Evolutionary conservation across 2,113 vertebrate species (phyloP), one percentile per base, ranked within the genome.

Genomic region (Cacatua alba): DNA sequence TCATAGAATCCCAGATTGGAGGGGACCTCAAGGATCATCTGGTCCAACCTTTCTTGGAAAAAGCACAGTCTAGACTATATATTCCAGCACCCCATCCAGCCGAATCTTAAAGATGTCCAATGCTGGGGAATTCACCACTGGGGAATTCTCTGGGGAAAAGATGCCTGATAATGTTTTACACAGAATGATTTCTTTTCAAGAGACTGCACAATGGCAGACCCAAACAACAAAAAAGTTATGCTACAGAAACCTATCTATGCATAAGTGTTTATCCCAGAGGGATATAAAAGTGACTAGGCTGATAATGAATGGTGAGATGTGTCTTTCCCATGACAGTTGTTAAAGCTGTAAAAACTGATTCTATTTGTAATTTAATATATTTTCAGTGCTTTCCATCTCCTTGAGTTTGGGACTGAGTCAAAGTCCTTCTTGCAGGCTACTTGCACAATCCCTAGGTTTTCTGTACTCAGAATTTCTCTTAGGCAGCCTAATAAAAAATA

Each of bases 101-200:
- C 5, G 11, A 65, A 68, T 44, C 13, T 49, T 26, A n/a, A 21
- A 43, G 6, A 0, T 26, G 17, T 39, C 43, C 8, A 7, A 0
- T 25, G 5, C 10, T 26, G 53, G 8, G 4, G 48, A 68, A 49
- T 39, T 37, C 23, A 29, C 8, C 28, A 35, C 20, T 64, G 55
- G 55, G 55, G 31, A 59, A 59, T n/a, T 64, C 44, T 7, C n/a
- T 48, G 39, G 29, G 23, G 19, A 89, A 85, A 6, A 69, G 60
- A 19, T 24, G 39, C 29, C 5, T 65, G 28, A 28, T 48, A 28
- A 33, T 17, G 12, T 87, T 72, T 57, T 87, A 63, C 33, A 82
- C 10, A 64, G 24, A 41, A 37, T 39, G 23, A 68, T 28, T 55
- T 82, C 9, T 67, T 82, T 82, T 39, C 28, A 68, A 68, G 33